These are phyloP conservation scores for Calidris pygmaea DNA, from an alignment of 2,113 vertebrate species.

Conservation along the genomic window DNA sequence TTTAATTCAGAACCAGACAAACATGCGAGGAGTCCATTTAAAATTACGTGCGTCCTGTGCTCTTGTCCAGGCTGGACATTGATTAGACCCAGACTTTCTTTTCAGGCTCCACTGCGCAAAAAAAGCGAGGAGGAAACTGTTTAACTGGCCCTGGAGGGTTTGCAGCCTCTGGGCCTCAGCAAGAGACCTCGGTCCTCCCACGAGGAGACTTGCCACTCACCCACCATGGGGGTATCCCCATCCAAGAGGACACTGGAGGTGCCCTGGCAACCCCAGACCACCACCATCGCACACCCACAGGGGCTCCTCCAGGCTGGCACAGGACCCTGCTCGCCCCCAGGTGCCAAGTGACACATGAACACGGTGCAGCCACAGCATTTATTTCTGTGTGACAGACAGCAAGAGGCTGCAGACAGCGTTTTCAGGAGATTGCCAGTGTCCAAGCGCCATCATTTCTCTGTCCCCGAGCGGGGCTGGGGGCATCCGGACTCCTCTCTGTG, in stretches of 20 bases:
- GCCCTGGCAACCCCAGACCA: background rate
- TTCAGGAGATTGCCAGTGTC: background rate
- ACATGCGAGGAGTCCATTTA: background rate
- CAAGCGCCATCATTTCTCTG: background rate
- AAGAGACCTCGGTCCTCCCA: background rate
- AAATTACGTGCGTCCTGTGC: background rate
- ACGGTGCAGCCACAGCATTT: fast-evolving
- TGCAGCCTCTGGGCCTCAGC: background rate
- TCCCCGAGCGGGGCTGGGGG: background rate
- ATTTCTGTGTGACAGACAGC: background rate
- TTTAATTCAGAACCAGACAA: constrained; percentile 20
- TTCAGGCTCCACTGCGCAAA: background rate
- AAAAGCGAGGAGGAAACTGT: background rate
- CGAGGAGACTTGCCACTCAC: background rate
- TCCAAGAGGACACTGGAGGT: background rate
- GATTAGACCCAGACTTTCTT: background rate
- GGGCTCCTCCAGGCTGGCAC: background rate
- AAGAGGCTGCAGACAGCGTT: background rate
- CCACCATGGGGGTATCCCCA: background rate
- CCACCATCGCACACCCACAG: fast-evolving
- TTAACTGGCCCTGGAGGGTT: background rate
- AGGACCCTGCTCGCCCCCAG: background rate
- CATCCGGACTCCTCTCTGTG: fast-evolving
- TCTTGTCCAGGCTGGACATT: background rate
- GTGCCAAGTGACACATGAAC: background rate